Percentiles rank a stretch among this genome's conserved stretches.
Evolutionary conservation across 1,140 invertebrate genomes (phyloP).

Genomic region (Dendroctonus valens): DNA sequence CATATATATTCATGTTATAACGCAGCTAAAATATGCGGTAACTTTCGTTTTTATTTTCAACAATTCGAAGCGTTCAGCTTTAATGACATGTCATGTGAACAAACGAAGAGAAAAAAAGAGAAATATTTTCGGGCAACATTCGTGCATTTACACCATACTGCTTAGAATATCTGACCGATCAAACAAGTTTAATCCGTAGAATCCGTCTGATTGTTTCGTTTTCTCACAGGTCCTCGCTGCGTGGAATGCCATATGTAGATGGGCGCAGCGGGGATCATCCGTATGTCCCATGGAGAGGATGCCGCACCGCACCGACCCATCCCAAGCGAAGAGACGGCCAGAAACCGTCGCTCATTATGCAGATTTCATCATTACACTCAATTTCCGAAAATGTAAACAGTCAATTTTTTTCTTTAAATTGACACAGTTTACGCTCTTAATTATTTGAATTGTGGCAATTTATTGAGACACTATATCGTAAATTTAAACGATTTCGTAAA

Average conservation of each 20-base stretch:
- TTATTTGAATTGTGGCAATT: slow-evolving; percentile 5
- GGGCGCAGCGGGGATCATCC: slow-evolving; percentile 29
- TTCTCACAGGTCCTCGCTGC: slow-evolving; percentile 35
- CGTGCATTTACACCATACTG: slow-evolving; percentile 33
- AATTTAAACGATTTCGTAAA: neutral
- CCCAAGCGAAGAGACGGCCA: slow-evolving; percentile 6
- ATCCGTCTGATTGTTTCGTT: slow-evolving; percentile 37
- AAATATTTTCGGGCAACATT: slow-evolving; percentile 25
- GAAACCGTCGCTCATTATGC: slow-evolving; percentile 16
- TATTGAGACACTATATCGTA: neutral
- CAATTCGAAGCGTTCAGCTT: slow-evolving; percentile 21
- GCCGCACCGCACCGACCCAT: slow-evolving; percentile 13
- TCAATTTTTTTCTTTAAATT: slow-evolving; percentile 3
- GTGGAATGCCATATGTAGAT: slow-evolving; percentile 37
- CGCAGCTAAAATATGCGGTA: too few relatives aligned
- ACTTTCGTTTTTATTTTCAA: neutral
- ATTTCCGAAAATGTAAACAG: slow-evolving; percentile 1
- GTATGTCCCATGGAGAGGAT: slow-evolving; percentile 31
- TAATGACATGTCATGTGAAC: slow-evolving; percentile 16
- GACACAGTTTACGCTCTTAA: slow-evolving; percentile 6
- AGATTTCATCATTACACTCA: slow-evolving; percentile 12
- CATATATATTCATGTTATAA: too few relatives aligned
- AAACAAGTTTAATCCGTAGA: slow-evolving; percentile 35
- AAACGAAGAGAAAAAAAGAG: slow-evolving; percentile 22
- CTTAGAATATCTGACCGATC: slow-evolving; percentile 34